A percentile compares a stretch with the other conserved stretches of the same genome.
Evolutionary conservation across 2,797 vertebrate genomes (phyloP).

Genomic region (Peromyscus eremicus): DNA sequence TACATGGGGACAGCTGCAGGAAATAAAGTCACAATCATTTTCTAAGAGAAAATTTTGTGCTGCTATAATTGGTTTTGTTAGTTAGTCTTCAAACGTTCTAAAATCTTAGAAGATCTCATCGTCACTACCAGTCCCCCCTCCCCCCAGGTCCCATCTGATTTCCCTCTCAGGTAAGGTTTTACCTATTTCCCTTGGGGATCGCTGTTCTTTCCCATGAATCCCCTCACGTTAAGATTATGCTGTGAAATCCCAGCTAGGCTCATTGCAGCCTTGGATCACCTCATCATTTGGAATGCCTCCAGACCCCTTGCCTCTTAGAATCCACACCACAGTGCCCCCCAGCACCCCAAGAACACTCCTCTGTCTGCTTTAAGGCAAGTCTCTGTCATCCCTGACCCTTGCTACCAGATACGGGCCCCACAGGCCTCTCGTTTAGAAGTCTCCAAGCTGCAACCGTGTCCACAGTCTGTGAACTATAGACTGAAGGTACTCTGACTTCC

Average conservation of each 20-base stretch:
- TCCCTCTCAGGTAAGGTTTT: background rate
- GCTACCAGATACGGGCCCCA: background rate
- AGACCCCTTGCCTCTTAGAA: background rate
- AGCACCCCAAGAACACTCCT: background rate
- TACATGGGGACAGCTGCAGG: background rate
- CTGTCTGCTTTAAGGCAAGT: background rate
- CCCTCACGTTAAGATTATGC: background rate
- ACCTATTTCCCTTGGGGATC: background rate
- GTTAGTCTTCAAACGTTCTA: background rate
- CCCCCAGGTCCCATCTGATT: background rate
- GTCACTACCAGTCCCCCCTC: background rate
- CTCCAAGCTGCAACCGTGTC: background rate
- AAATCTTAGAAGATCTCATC: background rate
- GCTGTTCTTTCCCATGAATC: background rate
- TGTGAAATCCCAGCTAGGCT: constrained; percentile 6
- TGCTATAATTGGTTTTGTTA: background rate
- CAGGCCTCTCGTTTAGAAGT: background rate
- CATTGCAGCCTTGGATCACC: background rate
- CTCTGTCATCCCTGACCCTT: background rate
- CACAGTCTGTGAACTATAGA: background rate
- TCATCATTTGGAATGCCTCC: background rate
- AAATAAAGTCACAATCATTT: constrained; percentile 51
- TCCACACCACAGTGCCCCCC: background rate
- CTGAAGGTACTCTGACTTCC: background rate
- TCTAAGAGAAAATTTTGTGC: constrained; percentile 5